These are phyloP conservation scores for Sitophilus oryzae DNA, from an alignment of 1,140 invertebrate species.

Conservation along the genomic window DNA sequence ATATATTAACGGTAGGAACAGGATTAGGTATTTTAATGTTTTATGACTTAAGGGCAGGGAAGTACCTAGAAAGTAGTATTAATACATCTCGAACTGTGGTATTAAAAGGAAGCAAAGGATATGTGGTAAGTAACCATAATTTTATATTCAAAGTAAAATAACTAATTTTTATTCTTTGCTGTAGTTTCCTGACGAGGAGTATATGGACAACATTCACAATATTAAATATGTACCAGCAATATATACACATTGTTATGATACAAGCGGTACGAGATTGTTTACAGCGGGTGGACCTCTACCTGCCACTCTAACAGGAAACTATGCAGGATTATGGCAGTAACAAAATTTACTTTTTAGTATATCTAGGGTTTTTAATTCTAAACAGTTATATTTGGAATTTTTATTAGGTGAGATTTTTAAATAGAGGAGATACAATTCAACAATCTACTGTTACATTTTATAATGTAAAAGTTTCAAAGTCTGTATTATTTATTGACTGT, in stretches of 20 bases:
- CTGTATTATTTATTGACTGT: too few species aligned
- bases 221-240: conserved; percentile 87
- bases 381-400: too few species aligned
- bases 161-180: conserved; percentile 24
- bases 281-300: conserved; percentile 90
- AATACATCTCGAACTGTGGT: conserved; percentile 82
- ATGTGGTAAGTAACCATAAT: conserved; percentile 63
- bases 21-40: conserved; percentile 89
- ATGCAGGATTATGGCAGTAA: conserved; percentile 62
- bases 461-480: too few species aligned
- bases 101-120: conserved; percentile 83
- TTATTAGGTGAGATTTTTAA: too few species aligned
- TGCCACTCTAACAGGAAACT: conserved; percentile 81
- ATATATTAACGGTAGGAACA: conserved; percentile 88
- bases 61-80: conserved; percentile 86
- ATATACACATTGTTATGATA: conserved; percentile 94
- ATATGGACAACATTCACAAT: conserved; percentile 71
- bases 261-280: conserved; percentile 84
- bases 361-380: too few species aligned
- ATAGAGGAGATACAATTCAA: too few species aligned
- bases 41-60: conserved; percentile 84
- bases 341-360: too few species aligned
- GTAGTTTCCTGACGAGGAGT: conserved; percentile 78
- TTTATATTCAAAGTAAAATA: background rate
- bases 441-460: too few species aligned